Evolutionary conservation across 2,797 vertebrate genomes (phyloP), one percentile per base, ranked within the genome.

Genomic region (Galago senegalensis): DNA sequence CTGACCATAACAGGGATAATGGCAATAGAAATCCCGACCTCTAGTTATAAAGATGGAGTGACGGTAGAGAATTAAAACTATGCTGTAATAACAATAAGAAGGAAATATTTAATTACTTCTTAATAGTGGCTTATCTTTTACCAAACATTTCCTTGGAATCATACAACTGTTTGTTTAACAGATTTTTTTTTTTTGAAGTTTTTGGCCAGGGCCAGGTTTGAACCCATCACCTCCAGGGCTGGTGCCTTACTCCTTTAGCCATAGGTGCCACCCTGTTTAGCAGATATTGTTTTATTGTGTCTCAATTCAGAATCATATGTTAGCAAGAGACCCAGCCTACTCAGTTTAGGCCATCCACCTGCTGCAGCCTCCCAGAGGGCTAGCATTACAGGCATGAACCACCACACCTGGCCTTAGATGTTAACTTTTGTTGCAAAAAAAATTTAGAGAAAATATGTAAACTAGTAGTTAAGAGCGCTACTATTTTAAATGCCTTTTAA

Each of bases 391-490:
- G 49, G 49, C 14, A 12, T 53, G 49, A 53, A 4, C 49, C 49
- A 53, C 49, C 49, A 53, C 49, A 53, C 14, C 49, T 53, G 49
- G 49, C 49, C 49, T 16, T 79, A 65, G 53, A 60, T 87, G 29
- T n/a, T 95, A 94, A 85, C 84, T 96, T 96, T 91, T 92, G 60
- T 60, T 91, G 5, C 13, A 83, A 93, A 96, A 91, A 91, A 1
- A 5, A 14, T 96, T 93, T 91, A 31, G 31, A 90, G 37, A 92
- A 95, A 94, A 85, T 94, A 96, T 65, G 93, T 84, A 81, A 89
- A 89, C 43, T 14, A 88, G 43, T 92, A 72, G 65, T 84, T 79
- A 61, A 73, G 20, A 31, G 49, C 34, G 61, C 31, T 82, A 92
- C 72, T 77, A 56, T 80, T 40, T 87, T 23, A 93, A 40, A 56